Evolutionary conservation across 2,888 invertebrate genomes (phyloP).

Genomic region (Opisthograptis luteolata): DNA sequence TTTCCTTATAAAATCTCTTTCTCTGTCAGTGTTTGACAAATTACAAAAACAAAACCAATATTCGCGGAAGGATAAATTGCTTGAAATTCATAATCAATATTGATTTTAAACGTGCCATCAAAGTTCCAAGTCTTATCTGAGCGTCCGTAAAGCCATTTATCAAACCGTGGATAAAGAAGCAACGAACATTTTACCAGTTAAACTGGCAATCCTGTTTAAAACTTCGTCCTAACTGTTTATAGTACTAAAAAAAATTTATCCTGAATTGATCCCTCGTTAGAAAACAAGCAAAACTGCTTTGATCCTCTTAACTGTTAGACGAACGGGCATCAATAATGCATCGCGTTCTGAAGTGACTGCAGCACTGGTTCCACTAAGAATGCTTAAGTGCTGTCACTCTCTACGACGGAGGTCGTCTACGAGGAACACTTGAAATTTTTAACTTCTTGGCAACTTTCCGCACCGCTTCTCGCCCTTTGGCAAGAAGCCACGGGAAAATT

Average conservation of each 20-base stretch:
- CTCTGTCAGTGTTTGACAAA: conserved; percentile 6
- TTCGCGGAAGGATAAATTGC: conserved; percentile 20
- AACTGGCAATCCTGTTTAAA: conserved; percentile 30
- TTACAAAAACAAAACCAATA: conserved; percentile 20
- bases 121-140: conserved; percentile 49
- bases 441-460: conserved; percentile 50
- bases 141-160: conserved; percentile 45
- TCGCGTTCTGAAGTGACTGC: conserved; percentile 17
- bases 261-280: not conserved
- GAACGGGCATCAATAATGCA: conserved; percentile 34
- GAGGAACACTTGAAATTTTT: conserved; percentile 44
- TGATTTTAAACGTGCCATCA: conserved; percentile 37
- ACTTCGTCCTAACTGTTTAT: conserved; percentile 4
- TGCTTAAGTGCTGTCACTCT: conserved; percentile 44
- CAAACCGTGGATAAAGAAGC: conserved; percentile 48
- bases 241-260: not conserved
- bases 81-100: conserved; percentile 47
- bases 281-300: not conserved
- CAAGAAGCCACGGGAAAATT: conserved; percentile 49
- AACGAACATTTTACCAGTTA: conserved; percentile 38
- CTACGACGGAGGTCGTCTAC: conserved; percentile 31
- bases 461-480: conserved; percentile 49
- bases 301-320: conserved; percentile 3
- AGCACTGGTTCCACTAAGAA: conserved; percentile 29
- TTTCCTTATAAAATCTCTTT: conserved; percentile 36